Evolutionary conservation across 2,113 vertebrate genomes (phyloP).

Genomic region (Prochilodus magdalenae): DNA sequence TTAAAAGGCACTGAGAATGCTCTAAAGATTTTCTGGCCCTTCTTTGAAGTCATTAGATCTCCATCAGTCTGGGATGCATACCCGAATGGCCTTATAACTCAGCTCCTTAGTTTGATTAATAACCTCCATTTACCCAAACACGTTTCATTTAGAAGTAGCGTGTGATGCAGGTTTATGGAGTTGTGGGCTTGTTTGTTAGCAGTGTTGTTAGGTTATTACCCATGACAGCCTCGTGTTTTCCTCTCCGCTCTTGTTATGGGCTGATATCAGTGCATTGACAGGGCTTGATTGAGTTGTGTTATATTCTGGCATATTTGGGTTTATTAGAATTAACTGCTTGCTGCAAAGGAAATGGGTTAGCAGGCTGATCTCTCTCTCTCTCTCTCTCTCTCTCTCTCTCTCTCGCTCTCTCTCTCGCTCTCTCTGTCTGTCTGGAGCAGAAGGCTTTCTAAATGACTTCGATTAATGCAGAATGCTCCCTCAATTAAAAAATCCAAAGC

Average conservation of each 20-base stretch:
- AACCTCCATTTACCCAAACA: not conserved
- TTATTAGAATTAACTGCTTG: constrained; percentile 48
- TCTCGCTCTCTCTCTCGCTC: constrained; percentile 25
- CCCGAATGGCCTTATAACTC: not conserved
- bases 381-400: constrained; percentile 27
- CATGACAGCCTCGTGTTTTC: not conserved
- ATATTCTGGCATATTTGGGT: constrained; percentile 39
- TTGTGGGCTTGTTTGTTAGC: not conserved
- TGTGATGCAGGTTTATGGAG: not conserved
- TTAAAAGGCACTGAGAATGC: not conserved
- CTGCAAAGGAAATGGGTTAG: constrained; percentile 44
- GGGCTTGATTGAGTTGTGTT: constrained; percentile 42
- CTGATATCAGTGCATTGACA: constrained; percentile 4
- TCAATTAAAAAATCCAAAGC: constrained; percentile 88
- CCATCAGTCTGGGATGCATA: not conserved
- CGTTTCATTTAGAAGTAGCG: not conserved
- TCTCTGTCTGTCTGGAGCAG: constrained; percentile 57
- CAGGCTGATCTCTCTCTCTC: constrained; percentile 36
- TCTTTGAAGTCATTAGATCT: constrained; percentile 6
- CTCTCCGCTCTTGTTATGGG: not conserved
- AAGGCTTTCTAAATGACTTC: constrained; percentile 82
- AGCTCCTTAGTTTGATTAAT: constrained; percentile 15
- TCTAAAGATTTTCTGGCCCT: constrained; percentile 1
- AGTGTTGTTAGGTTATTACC: not conserved
- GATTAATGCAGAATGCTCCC: constrained; percentile 87